Evolutionary conservation across 2,113 vertebrate species (phyloP).

Genomic region (Amphiprion percula): DNA sequence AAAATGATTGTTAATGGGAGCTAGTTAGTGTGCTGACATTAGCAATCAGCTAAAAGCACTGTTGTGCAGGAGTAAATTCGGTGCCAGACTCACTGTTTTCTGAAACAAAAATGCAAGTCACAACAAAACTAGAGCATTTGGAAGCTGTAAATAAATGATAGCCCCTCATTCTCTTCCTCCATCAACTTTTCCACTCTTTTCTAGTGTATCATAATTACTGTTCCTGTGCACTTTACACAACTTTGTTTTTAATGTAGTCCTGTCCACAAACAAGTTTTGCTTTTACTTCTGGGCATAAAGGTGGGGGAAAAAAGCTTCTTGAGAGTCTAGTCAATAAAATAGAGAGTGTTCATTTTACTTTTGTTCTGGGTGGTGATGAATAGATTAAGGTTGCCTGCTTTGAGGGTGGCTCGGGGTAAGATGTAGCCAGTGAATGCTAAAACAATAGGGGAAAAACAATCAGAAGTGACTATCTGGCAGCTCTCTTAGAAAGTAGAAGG

Average conservation of each 20-base stretch:
- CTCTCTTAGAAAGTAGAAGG: conserved; percentile 11
- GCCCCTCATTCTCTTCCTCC: background rate
- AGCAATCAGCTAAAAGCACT: too few relatives aligned
- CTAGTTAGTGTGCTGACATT: too few relatives aligned
- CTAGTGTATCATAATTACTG: too few relatives aligned
- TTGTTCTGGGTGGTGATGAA: too few relatives aligned
- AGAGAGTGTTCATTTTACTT: background rate
- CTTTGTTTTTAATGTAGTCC: background rate
- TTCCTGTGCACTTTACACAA: background rate
- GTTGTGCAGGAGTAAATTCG: too few relatives aligned
- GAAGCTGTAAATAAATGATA: conserved; percentile 13
- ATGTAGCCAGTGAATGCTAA: background rate
- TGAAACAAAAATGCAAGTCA: too few relatives aligned
- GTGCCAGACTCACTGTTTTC: too few relatives aligned
- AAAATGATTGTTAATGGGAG: too few relatives aligned
- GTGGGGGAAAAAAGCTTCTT: too few relatives aligned
- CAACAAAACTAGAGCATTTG: conserved; percentile 5
- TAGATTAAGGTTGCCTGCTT: background rate
- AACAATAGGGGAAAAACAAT: background rate
- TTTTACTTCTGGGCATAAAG: too few relatives aligned
- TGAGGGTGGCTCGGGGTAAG: background rate
- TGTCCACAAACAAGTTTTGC: too few relatives aligned
- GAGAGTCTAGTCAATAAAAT: background rate
- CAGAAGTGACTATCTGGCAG: conserved; percentile 26
- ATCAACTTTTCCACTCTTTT: background rate